phyloP scores from a whole-genome alignment of 2,113 vertebrate genomes.

The Esox niger region DNA sequence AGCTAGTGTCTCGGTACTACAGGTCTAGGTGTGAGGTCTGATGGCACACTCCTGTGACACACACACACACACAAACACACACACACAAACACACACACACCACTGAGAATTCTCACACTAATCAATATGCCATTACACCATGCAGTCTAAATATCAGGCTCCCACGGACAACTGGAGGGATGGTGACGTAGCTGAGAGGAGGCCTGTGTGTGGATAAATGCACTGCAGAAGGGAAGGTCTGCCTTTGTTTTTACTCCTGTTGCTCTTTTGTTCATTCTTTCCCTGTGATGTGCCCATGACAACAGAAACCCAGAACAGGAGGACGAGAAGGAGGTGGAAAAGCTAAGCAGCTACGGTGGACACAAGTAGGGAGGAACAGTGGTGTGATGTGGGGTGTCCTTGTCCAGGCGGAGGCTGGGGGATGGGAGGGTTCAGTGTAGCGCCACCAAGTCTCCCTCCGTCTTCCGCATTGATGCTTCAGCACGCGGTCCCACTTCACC shows the following conservation, averaged over 20 bases:
- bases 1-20: too few relatives aligned
- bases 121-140: constrained; percentile 61
- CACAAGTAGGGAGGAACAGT: constrained; percentile 46
- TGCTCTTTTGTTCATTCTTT: constrained; percentile 31
- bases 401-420: constrained; percentile 36
- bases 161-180: neutral
- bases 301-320: constrained; percentile 65
- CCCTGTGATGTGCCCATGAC: constrained; percentile 55
- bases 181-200: constrained; percentile 6
- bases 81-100: neutral
- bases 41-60: too few relatives aligned
- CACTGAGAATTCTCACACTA: constrained; percentile 62
- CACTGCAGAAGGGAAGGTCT: constrained; percentile 39
- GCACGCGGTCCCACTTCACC: constrained; percentile 73
- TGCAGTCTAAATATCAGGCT: too few relatives aligned
- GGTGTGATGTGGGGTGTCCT: constrained; percentile 62
- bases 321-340: neutral
- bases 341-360: constrained; percentile 48
- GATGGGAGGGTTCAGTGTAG: constrained; percentile 56
- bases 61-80: neutral
- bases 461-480: constrained; percentile 69
- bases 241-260: constrained; percentile 23
- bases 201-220: constrained; percentile 48
- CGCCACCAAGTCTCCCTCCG: constrained; percentile 65
- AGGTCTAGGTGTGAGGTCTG: too few relatives aligned